Evolutionary conservation across 2,888 invertebrate species (phyloP), one percentile per base, ranked within the genome.

Genomic region (Bembecia ichneumoniformis): DNA sequence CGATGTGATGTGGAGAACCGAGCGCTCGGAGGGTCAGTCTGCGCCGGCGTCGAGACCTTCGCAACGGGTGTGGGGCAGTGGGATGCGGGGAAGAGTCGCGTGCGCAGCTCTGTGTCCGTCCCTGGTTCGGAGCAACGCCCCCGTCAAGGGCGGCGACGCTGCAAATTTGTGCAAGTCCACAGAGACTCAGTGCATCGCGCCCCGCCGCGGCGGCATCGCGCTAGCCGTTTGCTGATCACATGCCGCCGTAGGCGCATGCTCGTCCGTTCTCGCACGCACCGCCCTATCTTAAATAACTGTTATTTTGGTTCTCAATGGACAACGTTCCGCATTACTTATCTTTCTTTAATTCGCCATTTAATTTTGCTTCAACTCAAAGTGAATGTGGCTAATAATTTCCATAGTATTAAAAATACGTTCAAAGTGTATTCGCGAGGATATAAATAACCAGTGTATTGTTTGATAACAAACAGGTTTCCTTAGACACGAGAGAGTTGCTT

Each of bases 111-210:
- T 65, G 68, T 71, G 78, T 75, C 74, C 83, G 86, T 86, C 84
- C 86, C 87, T 86, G 86, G 80, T 71, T 74, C 78, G 81, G 87
- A 82, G 83, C 87, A 87, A 86, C 86, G 87, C 82, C 87, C 87
- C 83, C 82, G 86, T 84, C 86, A 87, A 86, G 87, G 87, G 87
- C 87, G 87, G 83, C 86, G 83, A 82, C 84, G 84, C 71, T 71
- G 84, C 86, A 86, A 86, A 86, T 82, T 87, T 86, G 76, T 86
- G 86, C 86, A 86, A 86, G 83, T 82, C 82, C 78, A 76, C 68
- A 70, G 77, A 78, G 74, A 78, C 72, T 81, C 84, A 84, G 83
- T 86, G 86, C 86, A 87, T 82, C 83, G 82, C 78, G 84, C 79
- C 80, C 78, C 82, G 84, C 83, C 84, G 83, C 84, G 84, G 83